Evolutionary conservation across 2,113 vertebrate species (phyloP).

Genomic region (Reinhardtius hippoglossoides): DNA sequence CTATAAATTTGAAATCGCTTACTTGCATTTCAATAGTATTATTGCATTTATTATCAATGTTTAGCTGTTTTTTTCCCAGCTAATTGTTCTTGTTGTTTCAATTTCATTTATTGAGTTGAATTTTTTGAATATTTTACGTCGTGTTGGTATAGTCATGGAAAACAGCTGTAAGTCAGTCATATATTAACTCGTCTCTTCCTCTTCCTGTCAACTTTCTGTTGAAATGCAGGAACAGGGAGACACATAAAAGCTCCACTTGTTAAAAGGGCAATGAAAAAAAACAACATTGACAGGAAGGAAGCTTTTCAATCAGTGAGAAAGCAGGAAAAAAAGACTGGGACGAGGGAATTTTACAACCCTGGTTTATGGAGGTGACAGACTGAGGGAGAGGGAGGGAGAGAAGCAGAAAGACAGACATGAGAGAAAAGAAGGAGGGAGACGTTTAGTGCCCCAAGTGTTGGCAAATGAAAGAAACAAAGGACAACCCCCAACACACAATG

Average conservation of each 20-base stretch:
- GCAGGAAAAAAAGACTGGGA: conserved; percentile 58
- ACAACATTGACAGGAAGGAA: conserved; percentile 78
- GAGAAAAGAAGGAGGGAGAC: conserved; percentile 50
- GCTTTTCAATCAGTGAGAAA: conserved; percentile 68
- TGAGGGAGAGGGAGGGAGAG: conserved; percentile 59
- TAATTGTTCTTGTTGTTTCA: no score
- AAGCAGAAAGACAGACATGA: conserved; percentile 44
- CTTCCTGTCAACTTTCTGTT: conserved; percentile 52
- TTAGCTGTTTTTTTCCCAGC: no score
- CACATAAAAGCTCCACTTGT: conserved; percentile 70
- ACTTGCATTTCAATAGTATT: no score
- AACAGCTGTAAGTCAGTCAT: conserved; percentile 57
- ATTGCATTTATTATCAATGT: no score
- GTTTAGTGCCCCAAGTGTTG: conserved; percentile 68
- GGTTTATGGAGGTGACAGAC: conserved; percentile 76
- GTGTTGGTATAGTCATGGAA: not conserved
- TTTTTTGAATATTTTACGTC: not conserved
- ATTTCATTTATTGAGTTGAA: not conserved
- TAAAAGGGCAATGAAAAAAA: conserved; percentile 67
- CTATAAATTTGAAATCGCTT: no score
- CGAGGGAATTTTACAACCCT: conserved; percentile 71
- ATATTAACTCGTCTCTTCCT: conserved; percentile 52
- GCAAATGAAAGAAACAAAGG: conserved; percentile 78
- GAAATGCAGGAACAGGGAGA: conserved; percentile 56
- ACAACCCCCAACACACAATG: conserved; percentile 51